A percentile compares a stretch with the other conserved stretches of the same genome.
Evolutionary conservation across 2,113 vertebrate genomes (phyloP).

Genomic region (Anthoscopus minutus): DNA sequence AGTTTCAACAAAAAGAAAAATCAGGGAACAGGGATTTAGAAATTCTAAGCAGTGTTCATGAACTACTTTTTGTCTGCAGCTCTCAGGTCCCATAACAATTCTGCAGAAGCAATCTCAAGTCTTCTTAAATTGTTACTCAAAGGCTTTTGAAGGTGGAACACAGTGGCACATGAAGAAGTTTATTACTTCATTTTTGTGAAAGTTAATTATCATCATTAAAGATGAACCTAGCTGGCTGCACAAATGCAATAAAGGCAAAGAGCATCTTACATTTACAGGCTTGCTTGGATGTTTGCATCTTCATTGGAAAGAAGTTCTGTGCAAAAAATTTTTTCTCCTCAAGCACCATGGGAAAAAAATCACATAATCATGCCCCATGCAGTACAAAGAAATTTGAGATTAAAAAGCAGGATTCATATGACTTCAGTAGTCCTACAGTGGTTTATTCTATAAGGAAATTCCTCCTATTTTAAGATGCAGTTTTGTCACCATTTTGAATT

Average conservation of each 20-base stretch:
- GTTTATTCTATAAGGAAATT: not conserved
- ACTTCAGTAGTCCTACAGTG: not conserved
- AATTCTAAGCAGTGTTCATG: not conserved
- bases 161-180: not conserved
- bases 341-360: not conserved
- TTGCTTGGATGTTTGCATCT: not conserved
- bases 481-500: not conserved
- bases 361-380: rapidly evolving
- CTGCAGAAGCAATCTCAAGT: not conserved
- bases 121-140: not conserved
- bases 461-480: not conserved
- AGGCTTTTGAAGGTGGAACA: not conserved
- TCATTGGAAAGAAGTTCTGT: not conserved
- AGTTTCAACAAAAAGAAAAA: not conserved
- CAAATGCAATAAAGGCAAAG: not conserved
- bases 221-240: not conserved
- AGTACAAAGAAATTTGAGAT: not conserved
- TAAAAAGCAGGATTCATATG: not conserved
- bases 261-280: not conserved
- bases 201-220: too few species aligned
- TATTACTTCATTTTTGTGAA: not conserved
- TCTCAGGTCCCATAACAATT: not conserved
- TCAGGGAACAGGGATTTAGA: not conserved
- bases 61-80: not conserved
- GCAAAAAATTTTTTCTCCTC: not conserved